Base-by-base conservation (phyloP, 2,888 invertebrate species). In the Amphiduros pacificus region DNA sequence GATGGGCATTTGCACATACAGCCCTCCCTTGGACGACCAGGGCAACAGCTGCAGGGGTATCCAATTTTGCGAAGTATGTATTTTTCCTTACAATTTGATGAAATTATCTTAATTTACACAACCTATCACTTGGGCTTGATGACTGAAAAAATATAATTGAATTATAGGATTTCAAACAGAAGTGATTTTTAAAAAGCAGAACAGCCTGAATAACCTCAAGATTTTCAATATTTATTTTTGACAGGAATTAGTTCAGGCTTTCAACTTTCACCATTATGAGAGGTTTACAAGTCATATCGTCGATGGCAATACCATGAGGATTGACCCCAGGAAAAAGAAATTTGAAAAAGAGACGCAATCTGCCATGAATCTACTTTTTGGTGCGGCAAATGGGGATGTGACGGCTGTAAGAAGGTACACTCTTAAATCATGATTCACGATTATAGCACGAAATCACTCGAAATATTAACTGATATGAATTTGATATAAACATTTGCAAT, bases 201-300 rank as follows among this genome's bases (percentile, higher is more conserved):
- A n/a, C n/a, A n/a, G n/a, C n/a, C n/a, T n/a, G n/a, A n/a, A n/a
- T n/a, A n/a, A n/a, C n/a, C n/a, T n/a, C n/a, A n/a, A n/a, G n/a
- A n/a, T n/a, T n/a, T n/a, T n/a, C n/a, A n/a, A n/a, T n/a, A n/a
- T n/a, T n/a, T n/a, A n/a, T n/a, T n/a, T n/a, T n/a, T 36, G 11
- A 36, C n/a, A 90, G 88, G 93, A 93, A 79, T 84, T 97, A 65
- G 91, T 96, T 0, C 87, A 87, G 65, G 88, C 90, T 63, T 97
- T 95, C 82, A 97, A 96, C 80, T 97, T 97, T 85, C 94, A 94
- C 85, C 91, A 94, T 77, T 96, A 96, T 78, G 96, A 97, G 80
- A 95, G 94, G 82, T 86, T 96, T 70, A 55, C 41, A 22, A 70
- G 96, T 78, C n/a, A n/a, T n/a, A n/a, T n/a, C n/a, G n/a, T n/a